Evolutionary conservation across 2,797 vertebrate species (phyloP), one percentile per base, ranked within the genome.

Genomic region (Heliangelus exortis): DNA sequence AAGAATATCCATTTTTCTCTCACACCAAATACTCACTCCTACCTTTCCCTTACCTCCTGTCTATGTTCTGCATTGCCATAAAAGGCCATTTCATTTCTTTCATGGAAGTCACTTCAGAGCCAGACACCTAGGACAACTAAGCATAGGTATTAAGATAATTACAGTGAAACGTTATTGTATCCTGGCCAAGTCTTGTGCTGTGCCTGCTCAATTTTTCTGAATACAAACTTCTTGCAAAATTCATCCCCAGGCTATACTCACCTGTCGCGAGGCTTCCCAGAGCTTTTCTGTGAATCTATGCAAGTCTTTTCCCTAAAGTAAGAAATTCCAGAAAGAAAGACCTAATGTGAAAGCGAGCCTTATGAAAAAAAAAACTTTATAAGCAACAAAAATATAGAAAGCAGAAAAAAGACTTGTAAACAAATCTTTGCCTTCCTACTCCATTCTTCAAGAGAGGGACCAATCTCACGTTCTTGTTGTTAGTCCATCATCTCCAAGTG

Each of bases 71-170:
- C 72, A 79, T 92, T 83, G 75, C 72, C 80, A 91, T 85, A 92
- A 93, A 85, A 81, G 74, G 84, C 8, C 58, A 68, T 73, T 95
- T 89, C 10, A 36, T 59, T 59, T 92, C 53, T 92, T 84, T 84
- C 81, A 84, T 76, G 31, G 17, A 82, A 95, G 55, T 63, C 67
- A 33, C 95, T 91, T 90, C 61, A 87, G 58, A 95, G 36, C 20
- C 65, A 90, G 53, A 87, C 84, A 65, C 59, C 53, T 23, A 50
- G 54, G 53, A 65, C 72, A 92, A 65, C 6, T 83, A 57, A 85
- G 41, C 68, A 77, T 6, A 84, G 53, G 63, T 68, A 94, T 90
- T 90, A 77, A 92, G 81, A 67, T 93, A 95, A 95, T 92, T 89
- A 71, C 61, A 94, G 22, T 31, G 78, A 84, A 34, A 93, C 92